Evolutionary conservation across 2,797 vertebrate species (phyloP).

Genomic region (Glossophaga mutica): DNA sequence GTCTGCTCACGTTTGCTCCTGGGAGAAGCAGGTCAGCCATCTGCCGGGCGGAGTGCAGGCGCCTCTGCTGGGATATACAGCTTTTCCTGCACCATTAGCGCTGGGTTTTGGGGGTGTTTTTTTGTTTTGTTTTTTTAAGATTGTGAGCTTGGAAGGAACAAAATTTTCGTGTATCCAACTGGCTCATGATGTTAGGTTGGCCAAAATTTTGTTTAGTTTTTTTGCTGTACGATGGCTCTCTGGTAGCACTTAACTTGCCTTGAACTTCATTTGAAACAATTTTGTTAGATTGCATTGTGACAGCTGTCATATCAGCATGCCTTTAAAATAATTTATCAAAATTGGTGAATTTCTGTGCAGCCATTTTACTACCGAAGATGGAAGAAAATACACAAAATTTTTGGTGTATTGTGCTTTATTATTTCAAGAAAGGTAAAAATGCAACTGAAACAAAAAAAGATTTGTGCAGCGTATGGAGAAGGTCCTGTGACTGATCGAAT

Average conservation of each 20-base stretch:
- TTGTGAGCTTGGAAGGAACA: background rate
- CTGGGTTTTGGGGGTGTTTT: too few species aligned
- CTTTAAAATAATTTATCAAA: background rate
- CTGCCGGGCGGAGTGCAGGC: background rate
- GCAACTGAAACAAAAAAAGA: background rate
- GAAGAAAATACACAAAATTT: background rate
- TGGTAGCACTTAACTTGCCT: background rate
- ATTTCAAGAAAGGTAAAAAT: background rate
- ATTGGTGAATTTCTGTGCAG: background rate
- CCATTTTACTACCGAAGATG: background rate
- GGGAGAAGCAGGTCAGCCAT: background rate
- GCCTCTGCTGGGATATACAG: accelerated
- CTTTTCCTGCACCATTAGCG: background rate
- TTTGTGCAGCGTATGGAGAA: background rate
- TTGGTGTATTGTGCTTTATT: background rate
- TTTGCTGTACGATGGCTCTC: background rate
- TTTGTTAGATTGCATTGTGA: background rate
- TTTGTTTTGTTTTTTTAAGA: background rate
- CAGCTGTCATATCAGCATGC: background rate
- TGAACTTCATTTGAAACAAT: background rate
- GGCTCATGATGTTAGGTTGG: background rate
- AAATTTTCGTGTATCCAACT: background rate
- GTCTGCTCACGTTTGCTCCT: accelerated
- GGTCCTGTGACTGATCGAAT: background rate
- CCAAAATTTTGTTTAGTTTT: background rate